A percentile compares a stretch with the other conserved stretches of the same genome.
Evolutionary conservation across 2,888 invertebrate genomes (phyloP).

Genomic region (Drosophila acutilabella): DNA sequence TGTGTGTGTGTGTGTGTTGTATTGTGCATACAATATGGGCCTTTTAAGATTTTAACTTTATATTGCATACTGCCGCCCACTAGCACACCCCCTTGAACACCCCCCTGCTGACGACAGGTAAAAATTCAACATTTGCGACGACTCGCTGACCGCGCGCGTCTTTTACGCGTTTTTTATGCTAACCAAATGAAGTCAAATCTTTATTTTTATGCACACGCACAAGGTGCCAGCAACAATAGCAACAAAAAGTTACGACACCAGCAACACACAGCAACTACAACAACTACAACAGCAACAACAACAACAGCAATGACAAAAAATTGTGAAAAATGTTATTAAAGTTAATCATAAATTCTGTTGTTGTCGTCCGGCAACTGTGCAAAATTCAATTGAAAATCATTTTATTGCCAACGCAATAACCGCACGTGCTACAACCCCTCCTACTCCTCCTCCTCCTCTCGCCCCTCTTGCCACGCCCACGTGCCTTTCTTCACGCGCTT

Average conservation of each 20-base stretch:
- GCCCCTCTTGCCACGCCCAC: neutral
- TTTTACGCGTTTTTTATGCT: constrained; percentile 75
- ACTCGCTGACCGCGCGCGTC: constrained; percentile 55
- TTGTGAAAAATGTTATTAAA: constrained; percentile 52
- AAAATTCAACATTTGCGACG: constrained; percentile 2
- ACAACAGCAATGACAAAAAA: constrained; percentile 28
- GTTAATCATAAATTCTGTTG: constrained; percentile 67
- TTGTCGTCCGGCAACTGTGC: constrained; percentile 50
- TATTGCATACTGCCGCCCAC: constrained; percentile 53
- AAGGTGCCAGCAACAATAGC: constrained; percentile 40
- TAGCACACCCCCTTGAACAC: too few species aligned
- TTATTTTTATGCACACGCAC: constrained; percentile 61
- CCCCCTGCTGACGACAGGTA: neutral
- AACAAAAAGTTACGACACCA: constrained; percentile 10
- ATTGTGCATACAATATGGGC: constrained; percentile 59
- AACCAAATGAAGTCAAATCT: constrained; percentile 74
- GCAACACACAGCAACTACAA: constrained; percentile 14
- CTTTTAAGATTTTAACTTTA: constrained; percentile 73
- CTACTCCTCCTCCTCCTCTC: neutral
- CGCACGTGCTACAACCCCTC: constrained; percentile 39
- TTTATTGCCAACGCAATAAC: constrained; percentile 65
- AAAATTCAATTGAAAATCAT: constrained; percentile 74
- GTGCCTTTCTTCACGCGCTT: neutral
- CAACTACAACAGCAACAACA: constrained; percentile 18
- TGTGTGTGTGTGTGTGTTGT: constrained; percentile 31